Evolutionary conservation across 2,888 invertebrate species (phyloP).

Genomic region (Protodeltote pygarga): DNA sequence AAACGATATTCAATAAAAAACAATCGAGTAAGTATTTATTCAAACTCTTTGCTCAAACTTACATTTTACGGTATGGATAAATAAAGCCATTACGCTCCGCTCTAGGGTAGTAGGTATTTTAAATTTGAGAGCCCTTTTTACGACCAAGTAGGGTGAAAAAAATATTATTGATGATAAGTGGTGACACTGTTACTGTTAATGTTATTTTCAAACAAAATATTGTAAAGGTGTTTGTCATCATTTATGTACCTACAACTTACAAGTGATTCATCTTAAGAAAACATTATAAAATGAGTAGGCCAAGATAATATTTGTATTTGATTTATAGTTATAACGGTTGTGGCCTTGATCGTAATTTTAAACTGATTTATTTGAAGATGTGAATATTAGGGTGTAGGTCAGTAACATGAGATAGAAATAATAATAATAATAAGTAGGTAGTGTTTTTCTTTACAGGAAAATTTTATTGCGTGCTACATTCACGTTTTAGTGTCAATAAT

Average conservation of each 20-base stretch:
- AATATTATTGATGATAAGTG: not conserved
- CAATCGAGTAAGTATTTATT: no score
- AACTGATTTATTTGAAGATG: not conserved
- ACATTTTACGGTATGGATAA: no score
- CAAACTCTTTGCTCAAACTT: no score
- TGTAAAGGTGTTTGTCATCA: slow-evolving; percentile 11
- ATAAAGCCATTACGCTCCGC: no score
- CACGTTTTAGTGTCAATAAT: slow-evolving; percentile 2
- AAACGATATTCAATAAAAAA: no score
- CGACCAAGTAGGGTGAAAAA: no score
- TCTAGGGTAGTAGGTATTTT: no score
- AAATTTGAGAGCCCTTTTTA: no score
- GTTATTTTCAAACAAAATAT: slow-evolving; percentile 1
- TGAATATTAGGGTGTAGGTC: slow-evolving; percentile 4
- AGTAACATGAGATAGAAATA: not conserved
- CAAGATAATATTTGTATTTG: no score
- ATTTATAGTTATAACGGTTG: not conserved
- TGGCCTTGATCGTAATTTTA: slow-evolving; percentile 2
- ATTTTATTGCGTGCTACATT: not conserved
- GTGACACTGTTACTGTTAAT: slow-evolving; percentile 2
- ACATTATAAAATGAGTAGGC: no score
- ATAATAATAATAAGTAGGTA: not conserved
- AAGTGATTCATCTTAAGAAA: slow-evolving; percentile 7
- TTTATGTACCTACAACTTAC: slow-evolving; percentile 6
- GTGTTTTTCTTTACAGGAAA: slow-evolving; percentile 7